phyloP scores from a whole-genome alignment of 2,888 invertebrate genomes.

The Sclerodermus sp. region DNA sequence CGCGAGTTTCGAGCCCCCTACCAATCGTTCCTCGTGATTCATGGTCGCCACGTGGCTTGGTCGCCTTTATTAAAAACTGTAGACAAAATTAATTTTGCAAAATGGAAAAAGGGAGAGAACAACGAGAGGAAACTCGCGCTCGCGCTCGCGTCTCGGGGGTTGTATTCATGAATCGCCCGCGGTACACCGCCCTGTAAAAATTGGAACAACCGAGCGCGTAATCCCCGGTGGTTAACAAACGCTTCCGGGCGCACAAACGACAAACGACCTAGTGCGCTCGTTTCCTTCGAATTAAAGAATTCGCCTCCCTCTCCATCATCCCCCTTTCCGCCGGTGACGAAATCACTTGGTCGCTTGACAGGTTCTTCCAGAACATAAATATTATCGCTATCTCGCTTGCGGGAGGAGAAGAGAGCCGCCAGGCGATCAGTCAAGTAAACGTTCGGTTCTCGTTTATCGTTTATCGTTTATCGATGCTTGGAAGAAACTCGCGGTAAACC shows the following conservation, averaged over 20 bases:
- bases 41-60: background rate
- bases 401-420: background rate
- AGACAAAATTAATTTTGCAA: conserved; percentile 7
- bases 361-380: no score
- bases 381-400: background rate
- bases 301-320: no score
- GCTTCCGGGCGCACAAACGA: no score
- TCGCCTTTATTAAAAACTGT: conserved; percentile 5
- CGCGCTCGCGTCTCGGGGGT: background rate
- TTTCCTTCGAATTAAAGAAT: background rate
- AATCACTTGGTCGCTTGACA: no score
- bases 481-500: background rate
- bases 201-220: background rate
- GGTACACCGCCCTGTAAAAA: background rate
- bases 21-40: background rate
- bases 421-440: background rate
- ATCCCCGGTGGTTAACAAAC: background rate
- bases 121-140: background rate
- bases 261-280: background rate
- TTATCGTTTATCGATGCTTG: background rate
- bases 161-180: no score
- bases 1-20: no score
- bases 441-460: no score
- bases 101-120: background rate
- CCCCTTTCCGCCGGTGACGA: no score